Percentiles rank a stretch among this genome's conserved stretches.
These are phyloP conservation scores for Melanocharis versteri DNA, from an alignment of 2,113 vertebrate genomes.

Conservation along the genomic window DNA sequence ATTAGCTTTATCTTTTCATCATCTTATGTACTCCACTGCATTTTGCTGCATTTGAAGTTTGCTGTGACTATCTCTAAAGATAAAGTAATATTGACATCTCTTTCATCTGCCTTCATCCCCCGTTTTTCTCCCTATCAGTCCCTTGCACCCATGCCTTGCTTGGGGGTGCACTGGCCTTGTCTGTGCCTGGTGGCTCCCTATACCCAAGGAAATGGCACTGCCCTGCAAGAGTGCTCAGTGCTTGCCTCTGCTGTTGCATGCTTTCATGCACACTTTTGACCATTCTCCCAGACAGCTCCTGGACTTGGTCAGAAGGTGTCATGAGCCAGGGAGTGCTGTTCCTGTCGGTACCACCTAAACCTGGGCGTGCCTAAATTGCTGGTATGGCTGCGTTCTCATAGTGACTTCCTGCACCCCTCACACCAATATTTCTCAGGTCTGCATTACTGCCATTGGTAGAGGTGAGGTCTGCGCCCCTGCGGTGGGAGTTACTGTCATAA, in stretches of 20 bases:
- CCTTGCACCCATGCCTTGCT: not conserved
- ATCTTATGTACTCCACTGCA: not conserved
- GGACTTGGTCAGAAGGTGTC: not conserved
- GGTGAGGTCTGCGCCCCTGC: not conserved
- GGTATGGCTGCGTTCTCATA: not conserved
- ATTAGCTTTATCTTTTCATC: not conserved
- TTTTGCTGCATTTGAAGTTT: too few relatives aligned
- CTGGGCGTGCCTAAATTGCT: not conserved
- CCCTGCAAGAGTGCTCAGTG: not conserved
- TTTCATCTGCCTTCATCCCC: not conserved
- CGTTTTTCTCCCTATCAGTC: not conserved
- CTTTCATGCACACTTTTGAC: not conserved
- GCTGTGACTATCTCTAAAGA: not conserved
- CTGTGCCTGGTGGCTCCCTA: not conserved
- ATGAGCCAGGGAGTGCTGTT: not conserved
- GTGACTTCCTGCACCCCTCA: not conserved
- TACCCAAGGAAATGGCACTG: not conserved
- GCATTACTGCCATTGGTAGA: not conserved
- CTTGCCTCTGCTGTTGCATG: not conserved
- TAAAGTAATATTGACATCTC: not conserved
- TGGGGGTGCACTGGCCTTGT: not conserved
- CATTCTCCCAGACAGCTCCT: not conserved
- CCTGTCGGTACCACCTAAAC: not conserved
- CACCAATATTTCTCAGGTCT: not conserved
- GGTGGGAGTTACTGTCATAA: not conserved